Evolutionary conservation across 2,888 invertebrate species (phyloP).

Genomic region (Volucella zonaria): DNA sequence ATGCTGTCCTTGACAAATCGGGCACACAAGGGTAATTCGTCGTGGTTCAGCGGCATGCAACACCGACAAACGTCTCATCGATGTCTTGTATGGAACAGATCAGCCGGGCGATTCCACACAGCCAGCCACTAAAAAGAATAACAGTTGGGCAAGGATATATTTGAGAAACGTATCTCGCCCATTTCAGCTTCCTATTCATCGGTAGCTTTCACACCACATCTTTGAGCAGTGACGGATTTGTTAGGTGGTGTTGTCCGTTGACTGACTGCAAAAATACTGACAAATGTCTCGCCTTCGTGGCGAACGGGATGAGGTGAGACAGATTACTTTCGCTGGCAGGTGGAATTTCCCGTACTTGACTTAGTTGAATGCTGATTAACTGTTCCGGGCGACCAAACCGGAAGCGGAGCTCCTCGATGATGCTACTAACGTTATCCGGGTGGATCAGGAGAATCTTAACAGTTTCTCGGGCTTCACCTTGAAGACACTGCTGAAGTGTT

Average conservation of each 20-base stretch:
- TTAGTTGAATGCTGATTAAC: constrained; percentile 63
- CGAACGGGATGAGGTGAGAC: constrained; percentile 49
- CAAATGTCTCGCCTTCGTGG: constrained; percentile 66
- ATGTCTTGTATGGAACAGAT: not conserved
- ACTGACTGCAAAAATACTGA: constrained; percentile 61
- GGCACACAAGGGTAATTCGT: not conserved
- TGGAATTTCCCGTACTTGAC: constrained; percentile 47
- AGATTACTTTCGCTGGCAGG: constrained; percentile 27
- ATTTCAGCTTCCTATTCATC: constrained; percentile 36
- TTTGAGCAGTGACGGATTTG: constrained; percentile 66
- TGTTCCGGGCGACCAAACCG: constrained; percentile 64
- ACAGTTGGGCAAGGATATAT: no score
- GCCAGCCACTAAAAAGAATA: no score
- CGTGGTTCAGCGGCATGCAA: not conserved
- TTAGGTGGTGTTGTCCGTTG: constrained; percentile 59
- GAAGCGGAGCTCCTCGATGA: constrained; percentile 44
- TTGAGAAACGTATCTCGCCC: constrained; percentile 21
- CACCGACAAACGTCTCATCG: not conserved
- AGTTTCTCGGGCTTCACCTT: constrained; percentile 28
- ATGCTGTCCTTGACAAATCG: constrained; percentile 34
- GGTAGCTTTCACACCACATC: constrained; percentile 43
- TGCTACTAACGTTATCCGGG: constrained; percentile 38
- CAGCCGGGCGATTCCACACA: constrained; percentile 6
- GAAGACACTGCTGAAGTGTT: constrained; percentile 7
- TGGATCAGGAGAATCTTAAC: constrained; percentile 42